Base-by-base conservation (phyloP, 2,888 invertebrate genomes). In the Brachyptera risi region DNA sequence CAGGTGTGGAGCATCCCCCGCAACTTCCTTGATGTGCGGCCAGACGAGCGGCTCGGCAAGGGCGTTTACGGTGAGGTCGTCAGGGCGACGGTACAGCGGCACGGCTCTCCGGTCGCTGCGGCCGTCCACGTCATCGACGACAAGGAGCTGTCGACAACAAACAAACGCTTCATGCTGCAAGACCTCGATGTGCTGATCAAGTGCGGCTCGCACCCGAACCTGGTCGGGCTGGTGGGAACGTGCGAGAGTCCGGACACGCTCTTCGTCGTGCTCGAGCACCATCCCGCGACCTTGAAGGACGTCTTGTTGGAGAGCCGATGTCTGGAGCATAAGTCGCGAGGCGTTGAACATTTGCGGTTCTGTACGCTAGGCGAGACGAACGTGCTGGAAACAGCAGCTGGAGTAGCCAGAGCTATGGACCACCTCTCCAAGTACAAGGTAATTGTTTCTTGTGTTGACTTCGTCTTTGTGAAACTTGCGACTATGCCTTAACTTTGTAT, bases 51-150 rank as follows among this genome's bases (percentile, higher is more conserved):
- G 21, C 77, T 90, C 42, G 88, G 88, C 0, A 78, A 85, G 9
- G 92, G 92, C 24, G 83, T 83, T 70, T 93, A 87, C 73, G 92
- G 92, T 0, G 84, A 86, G 66, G 85, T 92, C 27, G 85, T 88
- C 17, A 84, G 81, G 67, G 91, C 88, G 0, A 82, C 80, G 59
- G 79, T 91, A 0, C 80, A 82, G 64, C 85, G 84, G 69, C 81
- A 85, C 62, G 80, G 81, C 5, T 75, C 76, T 2, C 75, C 79
- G 58, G 77, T 77, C 3, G 75, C 82, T 1, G 80, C 80, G 26
- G 73, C 83, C 1, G 80, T 90, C 26, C 90, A 91, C 68, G 83
- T 83, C 7, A 82, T 90, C 64, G 78, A 82, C 1, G 82, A 82
- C 67, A 78, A 78, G 51, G 76, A 79, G 63, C 71, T 82, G 67